Base-by-base conservation (phyloP, 1,140 invertebrate species). In the Platyura marginata region DNA sequence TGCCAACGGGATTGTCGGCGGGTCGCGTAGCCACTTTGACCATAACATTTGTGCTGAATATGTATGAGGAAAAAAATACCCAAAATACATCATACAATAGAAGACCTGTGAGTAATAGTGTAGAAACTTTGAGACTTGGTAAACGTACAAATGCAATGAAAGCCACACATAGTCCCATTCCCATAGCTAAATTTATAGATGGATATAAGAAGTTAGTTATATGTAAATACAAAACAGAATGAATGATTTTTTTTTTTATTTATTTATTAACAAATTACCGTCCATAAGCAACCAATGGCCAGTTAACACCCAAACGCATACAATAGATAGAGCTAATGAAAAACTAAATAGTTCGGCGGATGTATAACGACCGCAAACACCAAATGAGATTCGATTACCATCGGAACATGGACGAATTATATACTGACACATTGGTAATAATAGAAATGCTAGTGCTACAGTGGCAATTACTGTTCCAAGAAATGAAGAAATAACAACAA, bases 231-330 rank as follows among this genome's bases (percentile, higher is more conserved):
- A n/a, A n/a, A n/a, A n/a, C n/a, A n/a, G n/a, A n/a, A n/a, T n/a
- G n/a, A n/a, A n/a, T n/a, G n/a, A n/a, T n/a, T n/a, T n/a, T n/a
- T n/a, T n/a, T n/a, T n/a, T n/a, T n/a, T n/a, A n/a, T n/a, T n/a
- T n/a, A n/a, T n/a, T n/a, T n/a, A n/a, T n/a, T n/a, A n/a, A n/a
- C n/a, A n/a, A n/a, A n/a, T n/a, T 55, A 84, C 81, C 90, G 67
- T 97, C 92, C 92, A 96, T 96, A 22, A 96, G 73, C 45, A 96
- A 70, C 92, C 92, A 97, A 66, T 97, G 92, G 2, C 92, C 91
- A 41, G 92, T 96, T 33, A 96, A 68, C 46, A 95, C 86, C 91
- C 92, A 96, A 43, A 96, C 80, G 64, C 88, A 92, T 33, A 96
- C 92, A 58, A 96, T 91, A 55, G 80, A 81, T 43, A 94, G 78